These are phyloP conservation scores for Pseudomyrmex pallidus DNA, from an alignment of 1,140 invertebrate species.

Conservation along the genomic window DNA sequence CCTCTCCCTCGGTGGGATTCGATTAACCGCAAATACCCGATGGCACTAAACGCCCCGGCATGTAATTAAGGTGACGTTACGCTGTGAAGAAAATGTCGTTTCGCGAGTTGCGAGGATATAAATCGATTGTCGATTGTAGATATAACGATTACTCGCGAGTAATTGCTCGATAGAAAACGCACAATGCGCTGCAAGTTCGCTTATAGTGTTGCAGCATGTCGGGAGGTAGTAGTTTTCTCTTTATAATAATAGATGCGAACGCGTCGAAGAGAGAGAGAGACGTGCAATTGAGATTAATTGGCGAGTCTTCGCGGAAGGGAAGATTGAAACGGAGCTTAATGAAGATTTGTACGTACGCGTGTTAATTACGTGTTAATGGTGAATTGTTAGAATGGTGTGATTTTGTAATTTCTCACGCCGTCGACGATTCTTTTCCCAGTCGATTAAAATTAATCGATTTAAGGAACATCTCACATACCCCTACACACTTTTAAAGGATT, in stretches of 20 bases:
- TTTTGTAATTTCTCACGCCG: not conserved
- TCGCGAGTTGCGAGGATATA: conserved; percentile 28
- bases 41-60: not conserved
- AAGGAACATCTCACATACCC: too few species aligned
- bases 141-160: conserved; percentile 23
- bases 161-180: conserved; percentile 29
- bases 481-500: too few species aligned
- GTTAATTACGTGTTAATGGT: conserved; percentile 30
- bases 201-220: not conserved
- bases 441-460: not conserved
- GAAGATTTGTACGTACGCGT: not conserved
- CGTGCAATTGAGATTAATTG: conserved; percentile 35
- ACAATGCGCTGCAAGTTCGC: conserved; percentile 3
- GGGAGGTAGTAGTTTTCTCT: conserved; percentile 8
- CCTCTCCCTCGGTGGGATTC: not conserved
- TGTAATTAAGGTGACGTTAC: conserved; percentile 56
- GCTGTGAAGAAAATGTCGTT: conserved; percentile 17
- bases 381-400: not conserved
- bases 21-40: conserved; percentile 56
- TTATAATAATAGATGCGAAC: not conserved
- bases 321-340: not conserved
- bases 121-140: not conserved
- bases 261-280: too few species aligned
- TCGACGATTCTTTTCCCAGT: not conserved
- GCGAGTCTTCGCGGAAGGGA: not conserved